A percentile compares a stretch with the other conserved stretches of the same genome.
Evolutionary conservation across 2,113 vertebrate genomes (phyloP).

Genomic region (Calidris pygmaea): DNA sequence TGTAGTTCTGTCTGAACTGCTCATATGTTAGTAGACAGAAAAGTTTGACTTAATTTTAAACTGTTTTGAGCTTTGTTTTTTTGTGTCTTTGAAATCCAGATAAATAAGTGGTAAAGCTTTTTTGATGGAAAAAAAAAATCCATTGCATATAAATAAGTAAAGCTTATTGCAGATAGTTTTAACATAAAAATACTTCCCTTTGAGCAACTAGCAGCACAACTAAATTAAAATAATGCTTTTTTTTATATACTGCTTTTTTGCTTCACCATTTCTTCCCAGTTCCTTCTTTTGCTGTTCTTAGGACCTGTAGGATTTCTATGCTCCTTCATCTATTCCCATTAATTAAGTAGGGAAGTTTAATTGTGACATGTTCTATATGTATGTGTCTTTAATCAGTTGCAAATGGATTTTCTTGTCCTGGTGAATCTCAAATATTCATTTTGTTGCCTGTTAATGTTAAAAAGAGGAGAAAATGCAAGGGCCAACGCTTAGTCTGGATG

Average conservation of each 20-base stretch:
- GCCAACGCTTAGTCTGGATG: not conserved
- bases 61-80: not conserved
- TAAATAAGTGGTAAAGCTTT: not conserved
- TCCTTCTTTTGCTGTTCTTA: not conserved
- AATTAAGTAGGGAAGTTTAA: not conserved
- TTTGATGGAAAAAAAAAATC: not conserved
- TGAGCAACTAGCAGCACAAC: not conserved
- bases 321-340: not conserved
- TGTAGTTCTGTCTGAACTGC: not conserved
- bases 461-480: not conserved
- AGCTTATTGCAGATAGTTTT: not conserved
- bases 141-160: not conserved
- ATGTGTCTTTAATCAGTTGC: not conserved
- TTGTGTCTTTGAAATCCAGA: not conserved
- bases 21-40: not conserved
- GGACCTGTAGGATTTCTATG: not conserved
- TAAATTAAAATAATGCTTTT: not conserved
- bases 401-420: conserved; percentile 11
- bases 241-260: not conserved
- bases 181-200: not conserved
- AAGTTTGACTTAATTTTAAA: not conserved
- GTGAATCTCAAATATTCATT: not conserved
- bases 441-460: not conserved
- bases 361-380: not conserved
- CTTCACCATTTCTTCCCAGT: not conserved